A percentile compares a stretch with the other conserved stretches of the same genome.
phyloP scores from a whole-genome alignment of 2,113 vertebrate genomes.

The Poeciliopsis turrubarensis region DNA sequence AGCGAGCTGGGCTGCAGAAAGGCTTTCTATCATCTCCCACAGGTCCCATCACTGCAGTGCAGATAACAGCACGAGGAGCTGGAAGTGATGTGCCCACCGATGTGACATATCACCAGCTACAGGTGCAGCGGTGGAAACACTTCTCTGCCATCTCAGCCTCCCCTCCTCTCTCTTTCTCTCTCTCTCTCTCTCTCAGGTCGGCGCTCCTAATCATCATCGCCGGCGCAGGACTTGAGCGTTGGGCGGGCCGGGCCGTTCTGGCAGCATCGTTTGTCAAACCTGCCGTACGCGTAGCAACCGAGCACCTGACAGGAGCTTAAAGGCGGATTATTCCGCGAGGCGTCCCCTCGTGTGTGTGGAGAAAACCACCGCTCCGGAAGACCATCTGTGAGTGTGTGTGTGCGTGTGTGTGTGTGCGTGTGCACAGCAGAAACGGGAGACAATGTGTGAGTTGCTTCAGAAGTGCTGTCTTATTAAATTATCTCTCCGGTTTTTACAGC shows the following conservation, averaged over 20 bases:
- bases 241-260: constrained; percentile 27
- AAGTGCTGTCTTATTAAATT: constrained; percentile 70
- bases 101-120: constrained; percentile 36
- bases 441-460: constrained; percentile 42
- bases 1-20: background rate
- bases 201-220: constrained; percentile 28
- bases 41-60: constrained; percentile 10
- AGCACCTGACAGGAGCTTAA: constrained; percentile 65
- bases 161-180: background rate
- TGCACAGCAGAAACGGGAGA: background rate
- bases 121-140: constrained; percentile 34
- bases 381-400: constrained; percentile 34
- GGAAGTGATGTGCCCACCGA: constrained; percentile 28
- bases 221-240: constrained; percentile 25
- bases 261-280: constrained; percentile 62
- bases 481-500: constrained; percentile 68
- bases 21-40: constrained; percentile 27
- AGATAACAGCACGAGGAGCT: constrained; percentile 15
- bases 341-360: constrained; percentile 34
- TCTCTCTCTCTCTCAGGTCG: constrained; percentile 34
- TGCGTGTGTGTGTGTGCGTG: background rate
- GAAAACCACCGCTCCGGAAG: constrained; percentile 42
- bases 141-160: constrained; percentile 37
- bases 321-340: constrained; percentile 50
- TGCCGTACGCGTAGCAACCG: constrained; percentile 38